Evolutionary conservation across 1,140 invertebrate species (phyloP), one percentile per base, ranked within the genome.

Genomic region (Hyles vespertilio): DNA sequence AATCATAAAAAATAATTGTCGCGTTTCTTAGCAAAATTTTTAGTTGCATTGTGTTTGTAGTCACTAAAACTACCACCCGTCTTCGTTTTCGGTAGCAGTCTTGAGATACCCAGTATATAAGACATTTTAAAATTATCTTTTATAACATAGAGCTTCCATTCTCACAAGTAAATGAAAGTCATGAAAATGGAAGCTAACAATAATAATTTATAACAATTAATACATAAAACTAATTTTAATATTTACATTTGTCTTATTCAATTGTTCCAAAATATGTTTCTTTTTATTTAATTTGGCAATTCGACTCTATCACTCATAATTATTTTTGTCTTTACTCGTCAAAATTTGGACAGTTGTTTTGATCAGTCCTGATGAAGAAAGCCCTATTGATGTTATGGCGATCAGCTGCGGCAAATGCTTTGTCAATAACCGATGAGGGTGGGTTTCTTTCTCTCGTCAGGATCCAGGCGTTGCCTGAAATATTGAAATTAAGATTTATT

Each of bases 381-480:
- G 90, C 89, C 61, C 90, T 79, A 58, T 90, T 92, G 10, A 94
- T 92, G 2, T 82, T 82, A 69, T 92, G 92, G 51, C 84, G 90
- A 48, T 94, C 92, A 6, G 92, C 61, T 3, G 90, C 84, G 57
- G 81, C 71, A 67, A 93, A 93, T 0, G 92, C 92, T 57, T 91
- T 91, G 60, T 93, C 90, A 66, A 94, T 77, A 9, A 92, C 87
- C 45, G 89, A 70, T 2, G 91, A 55, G 3, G 91, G 75, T 12
- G 93, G 93, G 47, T 90, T 84, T 12, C 86, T 82, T 49, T 90
- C 86, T 74, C 93, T 90, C 0, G 93, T 93, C 43, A 94, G 78
- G 47, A 94, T 92, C 93, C 93, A 94, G 5, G 92, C 90, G 61
- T 92, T 93, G 72, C 90, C 93, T 94, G 76, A 54, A 91, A 90